Base-by-base conservation (phyloP, 1,140 invertebrate genomes). In the Brachionus angularis region DNA sequence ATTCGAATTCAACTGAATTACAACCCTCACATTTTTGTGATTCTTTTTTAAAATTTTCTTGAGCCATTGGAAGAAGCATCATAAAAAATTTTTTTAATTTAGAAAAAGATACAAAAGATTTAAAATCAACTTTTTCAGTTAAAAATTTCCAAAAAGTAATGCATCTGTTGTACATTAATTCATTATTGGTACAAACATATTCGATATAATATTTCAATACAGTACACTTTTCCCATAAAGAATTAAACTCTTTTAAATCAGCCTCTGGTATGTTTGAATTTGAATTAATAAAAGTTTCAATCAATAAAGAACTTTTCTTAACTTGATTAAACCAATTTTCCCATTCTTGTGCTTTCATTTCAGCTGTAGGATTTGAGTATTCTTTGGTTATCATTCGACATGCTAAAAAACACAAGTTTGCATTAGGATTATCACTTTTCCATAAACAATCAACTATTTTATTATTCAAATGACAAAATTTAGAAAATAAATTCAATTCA, bases 381-480 rank as follows among this genome's bases (percentile, higher is more conserved):
- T 58, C 36, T 8, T 39, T 58, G 27, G 18, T 36, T 10, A 58
- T 10, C 5, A 58, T 39, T 39, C 53, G 34, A 1, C 33, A 31
- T 39, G 53, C 53, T 34, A 58, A 23, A 58, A 58, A 58, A 12
- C 33, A 58, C 10, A 58, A 23, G 39, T 58, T 58, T 23, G 34
- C 36, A 23, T 39, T 36, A 5, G 10, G 53, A 39, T 58, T 58
- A 39, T 58, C 53, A 58, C 53, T 58, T 58, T 58, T 58, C 3
- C 16, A 3, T 3, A 58, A 5, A 25, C 12, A 5, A 21, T 58
- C 33, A 21, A 58, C 21, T 5, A 31, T 39, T 25, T 36, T 58
- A 4, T 31, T 18, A 8, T 58, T 34, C 21, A 58, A 39, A 39
- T 58, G 34, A 23, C 21, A 31, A 58, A 58, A 58, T 39, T 58